Evolutionary conservation across 2,888 invertebrate genomes (phyloP), one percentile per base, ranked within the genome.

Genomic region (Nesidiocoris tenuis): DNA sequence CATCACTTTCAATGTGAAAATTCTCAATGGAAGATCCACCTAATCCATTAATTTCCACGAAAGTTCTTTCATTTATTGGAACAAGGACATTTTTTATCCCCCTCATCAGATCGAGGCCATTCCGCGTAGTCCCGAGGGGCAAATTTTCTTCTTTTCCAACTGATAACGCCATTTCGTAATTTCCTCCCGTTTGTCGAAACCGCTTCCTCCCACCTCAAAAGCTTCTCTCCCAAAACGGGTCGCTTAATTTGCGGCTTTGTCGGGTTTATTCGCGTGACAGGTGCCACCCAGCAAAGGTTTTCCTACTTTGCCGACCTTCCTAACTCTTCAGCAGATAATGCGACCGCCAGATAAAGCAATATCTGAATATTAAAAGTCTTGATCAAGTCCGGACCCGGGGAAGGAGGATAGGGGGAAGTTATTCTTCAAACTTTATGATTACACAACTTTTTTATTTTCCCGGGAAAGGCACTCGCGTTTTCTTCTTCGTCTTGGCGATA

Each of bases 181-280:
- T 39, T 39, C 39, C 39, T 39, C 12, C 39, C 39, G 39, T 39
- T 39, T 39, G 39, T 39, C 39, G 39, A 12, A 7, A 12, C 5
- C n/a, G n/a, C n/a, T n/a, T n/a, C n/a, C n/a, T n/a, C n/a, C 39
- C 39, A 3, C 39, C 39, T 39, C 39, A 7, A 39, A 12, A 39
- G 39, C 39, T 39, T 59, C 59, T 70, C 59, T 21, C n/a, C 70
- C 68, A 57, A 68, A 68, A 68, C 57, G 22, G 17, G 70, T 17
- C 70, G 59, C 70, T 70, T 70, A 70, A 70, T 70, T 70, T 70
- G 70, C 59, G 70, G 70, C 70, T 70, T 70, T 70, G 70, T 59
- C 59, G 70, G 70, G 12, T 70, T 70, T 70, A 70, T 70, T 70
- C 70, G 56, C 70, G n/a, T 70, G 70, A 70, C 70, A 70, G 70